Conservation (phyloP, 2,888 invertebrate species). For the Liodrosophila aerea region DNA sequence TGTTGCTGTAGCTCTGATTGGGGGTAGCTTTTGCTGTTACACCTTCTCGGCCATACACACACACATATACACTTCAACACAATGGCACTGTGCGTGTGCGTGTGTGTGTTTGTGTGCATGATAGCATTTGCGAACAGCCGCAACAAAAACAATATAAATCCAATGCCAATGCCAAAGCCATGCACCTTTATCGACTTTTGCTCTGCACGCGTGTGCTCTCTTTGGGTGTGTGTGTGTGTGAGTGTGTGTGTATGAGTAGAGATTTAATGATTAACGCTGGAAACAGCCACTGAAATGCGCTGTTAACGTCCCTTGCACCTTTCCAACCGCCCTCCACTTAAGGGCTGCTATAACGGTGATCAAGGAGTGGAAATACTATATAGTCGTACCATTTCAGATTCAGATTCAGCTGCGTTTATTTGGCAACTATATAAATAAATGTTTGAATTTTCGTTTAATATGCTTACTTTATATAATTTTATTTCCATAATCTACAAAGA, state of each 20-base stretch:
- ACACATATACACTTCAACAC: slow-evolving; percentile 13
- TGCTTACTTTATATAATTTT: too few species aligned
- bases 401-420: slow-evolving; percentile 1
- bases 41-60: slow-evolving; percentile 40
- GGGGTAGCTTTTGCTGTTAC: slow-evolving; percentile 68
- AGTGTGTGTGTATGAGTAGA: slow-evolving; percentile 46
- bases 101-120: slow-evolving; percentile 30
- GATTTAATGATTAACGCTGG: slow-evolving; percentile 74
- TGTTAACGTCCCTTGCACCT: slow-evolving; percentile 21
- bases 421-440: too few species aligned
- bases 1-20: slow-evolving; percentile 24
- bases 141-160: slow-evolving; percentile 56
- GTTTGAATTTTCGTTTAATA: too few species aligned
- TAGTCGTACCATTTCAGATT: not conserved
- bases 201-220: slow-evolving; percentile 13
- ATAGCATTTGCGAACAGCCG: slow-evolving; percentile 44
- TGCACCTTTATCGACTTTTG: slow-evolving; percentile 73
- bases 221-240: slow-evolving; percentile 2
- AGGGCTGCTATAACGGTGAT: slow-evolving; percentile 38
- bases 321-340: slow-evolving; percentile 41
- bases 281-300: slow-evolving; percentile 22
- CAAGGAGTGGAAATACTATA: slow-evolving; percentile 7
- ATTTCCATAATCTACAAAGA: too few species aligned
- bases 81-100: slow-evolving; percentile 26
- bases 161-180: slow-evolving; percentile 20